Conservation (phyloP, 2,888 invertebrate genomes). For the Eupelmus urozonus region DNA sequence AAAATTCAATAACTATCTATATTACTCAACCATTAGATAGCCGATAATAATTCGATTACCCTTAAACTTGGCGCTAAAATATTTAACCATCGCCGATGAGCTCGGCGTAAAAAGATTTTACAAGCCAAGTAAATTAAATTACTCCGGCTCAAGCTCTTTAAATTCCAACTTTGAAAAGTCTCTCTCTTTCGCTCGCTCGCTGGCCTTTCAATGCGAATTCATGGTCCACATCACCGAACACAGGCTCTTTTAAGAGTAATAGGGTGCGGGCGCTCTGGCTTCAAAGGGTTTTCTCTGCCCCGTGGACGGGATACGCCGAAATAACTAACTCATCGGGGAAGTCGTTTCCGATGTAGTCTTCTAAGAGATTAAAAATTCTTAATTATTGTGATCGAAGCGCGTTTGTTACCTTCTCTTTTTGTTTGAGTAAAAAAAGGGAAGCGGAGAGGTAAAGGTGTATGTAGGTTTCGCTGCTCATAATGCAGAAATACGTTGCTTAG, state of each 20-base stretch:
- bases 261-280: slow-evolving; percentile 12
- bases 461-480: no score
- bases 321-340: slow-evolving; percentile 10
- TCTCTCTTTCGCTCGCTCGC: not conserved
- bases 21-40: no score
- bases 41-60: no score
- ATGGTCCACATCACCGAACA: slow-evolving; percentile 11
- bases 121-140: slow-evolving; percentile 11
- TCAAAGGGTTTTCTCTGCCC: slow-evolving; percentile 29
- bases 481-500: no score
- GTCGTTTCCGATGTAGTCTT: not conserved
- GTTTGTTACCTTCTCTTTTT: not conserved
- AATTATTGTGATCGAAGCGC: not conserved
- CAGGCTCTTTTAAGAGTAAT: slow-evolving; percentile 38
- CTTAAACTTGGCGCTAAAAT: no score
- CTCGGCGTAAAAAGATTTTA: not conserved
- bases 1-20: no score
- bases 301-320: not conserved
- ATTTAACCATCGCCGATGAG: no score
- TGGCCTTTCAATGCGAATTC: slow-evolving; percentile 27
- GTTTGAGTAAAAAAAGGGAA: no score
- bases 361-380: not conserved
- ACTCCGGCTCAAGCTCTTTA: slow-evolving; percentile 24
- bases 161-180: slow-evolving; percentile 19
- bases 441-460: no score